A percentile compares a stretch with the other conserved stretches of the same genome.
These are phyloP conservation scores for Salticus scenicus DNA, from an alignment of 2,888 invertebrate species.

Conservation along the genomic window DNA sequence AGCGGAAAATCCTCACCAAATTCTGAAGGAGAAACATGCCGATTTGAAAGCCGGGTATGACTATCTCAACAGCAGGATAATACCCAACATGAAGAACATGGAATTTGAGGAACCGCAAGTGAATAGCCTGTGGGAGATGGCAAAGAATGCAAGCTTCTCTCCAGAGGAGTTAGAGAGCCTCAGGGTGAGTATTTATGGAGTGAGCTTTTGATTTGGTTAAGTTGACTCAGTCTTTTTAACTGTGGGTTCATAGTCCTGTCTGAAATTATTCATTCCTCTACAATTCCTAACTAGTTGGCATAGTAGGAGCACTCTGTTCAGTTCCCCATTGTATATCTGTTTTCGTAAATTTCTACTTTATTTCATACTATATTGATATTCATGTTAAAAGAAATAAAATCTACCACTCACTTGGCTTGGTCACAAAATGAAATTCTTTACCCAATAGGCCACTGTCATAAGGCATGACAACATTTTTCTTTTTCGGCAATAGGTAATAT, in stretches of 20 bases:
- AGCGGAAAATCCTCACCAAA: conserved; percentile 57
- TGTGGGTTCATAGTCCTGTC: not conserved
- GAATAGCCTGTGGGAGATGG: conserved; percentile 89
- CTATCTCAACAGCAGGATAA: conserved; percentile 83
- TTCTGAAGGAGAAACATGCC: conserved; percentile 80
- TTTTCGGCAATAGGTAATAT: too few species aligned
- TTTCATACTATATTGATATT: too few species aligned
- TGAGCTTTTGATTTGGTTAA: too few species aligned
- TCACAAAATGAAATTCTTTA: too few species aligned
- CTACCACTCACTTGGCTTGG: too few species aligned
- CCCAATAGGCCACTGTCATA: too few species aligned
- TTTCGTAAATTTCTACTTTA: too few species aligned
- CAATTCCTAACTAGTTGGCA: not conserved
- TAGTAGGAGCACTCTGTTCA: too few species aligned
- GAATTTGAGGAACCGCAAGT: conserved; percentile 95
- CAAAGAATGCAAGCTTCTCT: conserved; percentile 86
- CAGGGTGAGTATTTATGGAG: conserved; percentile 79
- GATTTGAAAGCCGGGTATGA: conserved; percentile 87
- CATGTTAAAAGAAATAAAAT: too few species aligned
- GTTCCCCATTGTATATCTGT: too few species aligned
- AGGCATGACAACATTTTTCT: too few species aligned
- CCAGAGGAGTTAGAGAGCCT: conserved; percentile 88
- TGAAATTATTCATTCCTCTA: not conserved
- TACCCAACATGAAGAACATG: conserved; percentile 86
- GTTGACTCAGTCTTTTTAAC: not conserved